These are phyloP conservation scores for Acleris holmiana DNA, from an alignment of 2,888 invertebrate genomes.

Conservation along the genomic window DNA sequence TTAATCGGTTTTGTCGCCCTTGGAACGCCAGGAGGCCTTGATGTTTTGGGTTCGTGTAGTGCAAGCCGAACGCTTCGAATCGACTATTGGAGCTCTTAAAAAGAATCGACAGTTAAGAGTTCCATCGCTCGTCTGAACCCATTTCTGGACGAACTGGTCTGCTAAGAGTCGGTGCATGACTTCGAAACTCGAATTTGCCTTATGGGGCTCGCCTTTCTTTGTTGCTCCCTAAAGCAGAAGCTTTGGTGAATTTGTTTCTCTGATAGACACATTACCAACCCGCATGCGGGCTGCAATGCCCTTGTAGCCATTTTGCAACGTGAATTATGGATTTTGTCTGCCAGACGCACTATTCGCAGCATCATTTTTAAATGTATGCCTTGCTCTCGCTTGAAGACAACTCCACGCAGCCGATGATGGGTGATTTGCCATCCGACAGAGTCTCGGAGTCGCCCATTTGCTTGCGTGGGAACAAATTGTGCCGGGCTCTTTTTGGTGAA, in stretches of 20 bases:
- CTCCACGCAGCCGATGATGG: conserved; percentile 5
- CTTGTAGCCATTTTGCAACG: background rate
- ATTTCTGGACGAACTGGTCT: too few relatives aligned
- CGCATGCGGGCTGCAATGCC: conserved; percentile 3
- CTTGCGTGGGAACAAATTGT: background rate
- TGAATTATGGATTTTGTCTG: conserved; percentile 1
- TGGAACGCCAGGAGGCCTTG: too few relatives aligned
- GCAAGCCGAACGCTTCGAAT: too few relatives aligned
- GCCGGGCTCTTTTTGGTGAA: background rate
- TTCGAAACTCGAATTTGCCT: background rate
- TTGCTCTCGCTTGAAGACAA: background rate
- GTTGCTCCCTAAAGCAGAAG: background rate
- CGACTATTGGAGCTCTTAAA: too few relatives aligned
- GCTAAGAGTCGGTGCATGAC: background rate
- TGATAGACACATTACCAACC: background rate
- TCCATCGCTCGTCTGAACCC: too few relatives aligned
- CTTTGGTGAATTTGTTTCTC: background rate
- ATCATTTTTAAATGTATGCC: conserved; percentile 2
- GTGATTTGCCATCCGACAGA: background rate
- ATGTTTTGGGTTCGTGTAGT: too few relatives aligned
- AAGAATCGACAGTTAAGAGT: too few relatives aligned
- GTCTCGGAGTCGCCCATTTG: background rate
- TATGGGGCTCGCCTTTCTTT: too few relatives aligned
- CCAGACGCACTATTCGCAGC: background rate
- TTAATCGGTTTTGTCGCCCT: too few relatives aligned